These are phyloP conservation scores for Tautogolabrus adspersus DNA, from an alignment of 2,113 vertebrate species.

Conservation along the genomic window DNA sequence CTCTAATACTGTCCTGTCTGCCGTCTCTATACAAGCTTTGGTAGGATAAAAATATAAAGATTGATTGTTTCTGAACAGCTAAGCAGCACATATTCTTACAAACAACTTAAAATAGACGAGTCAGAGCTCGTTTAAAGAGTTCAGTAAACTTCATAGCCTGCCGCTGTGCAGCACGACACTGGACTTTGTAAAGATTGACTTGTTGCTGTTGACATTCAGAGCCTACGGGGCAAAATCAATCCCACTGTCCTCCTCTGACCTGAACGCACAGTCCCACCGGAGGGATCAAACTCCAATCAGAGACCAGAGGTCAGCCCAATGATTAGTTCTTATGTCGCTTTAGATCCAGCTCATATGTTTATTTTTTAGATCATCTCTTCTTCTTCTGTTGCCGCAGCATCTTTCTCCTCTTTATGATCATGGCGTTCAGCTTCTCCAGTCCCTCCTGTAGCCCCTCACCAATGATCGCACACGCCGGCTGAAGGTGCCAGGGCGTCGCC, in stretches of 20 bases:
- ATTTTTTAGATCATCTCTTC: conserved; percentile 87
- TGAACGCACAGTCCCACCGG: conserved; percentile 33
- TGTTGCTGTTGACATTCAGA: conserved; percentile 27
- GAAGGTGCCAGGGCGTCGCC: conserved; percentile 93
- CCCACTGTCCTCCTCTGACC: conserved; percentile 18
- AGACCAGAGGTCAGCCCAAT: not conserved
- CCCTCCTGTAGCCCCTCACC: conserved; percentile 94
- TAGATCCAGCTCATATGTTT: not conserved
- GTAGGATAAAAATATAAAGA: conserved; percentile 51
- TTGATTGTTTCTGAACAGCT: conserved; percentile 33
- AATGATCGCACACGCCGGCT: conserved; percentile 94
- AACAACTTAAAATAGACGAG: conserved; percentile 27
- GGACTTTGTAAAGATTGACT: conserved; percentile 32
- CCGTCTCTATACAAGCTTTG: conserved; percentile 56
- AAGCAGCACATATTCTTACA: conserved; percentile 47
- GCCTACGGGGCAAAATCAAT: conserved; percentile 40
- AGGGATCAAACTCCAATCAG: conserved; percentile 43
- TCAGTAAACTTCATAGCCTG: conserved; percentile 28
- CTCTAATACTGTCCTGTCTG: conserved; percentile 12
- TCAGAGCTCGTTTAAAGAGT: conserved; percentile 23
- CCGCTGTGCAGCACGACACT: conserved; percentile 31
- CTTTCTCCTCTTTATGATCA: conserved; percentile 94
- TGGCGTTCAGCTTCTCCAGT: conserved; percentile 92
- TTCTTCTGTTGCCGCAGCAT: conserved; percentile 92
- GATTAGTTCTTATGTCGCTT: conserved; percentile 24